Base-by-base conservation (phyloP, 1,140 invertebrate genomes). In the Drosophila kanapiae region DNA sequence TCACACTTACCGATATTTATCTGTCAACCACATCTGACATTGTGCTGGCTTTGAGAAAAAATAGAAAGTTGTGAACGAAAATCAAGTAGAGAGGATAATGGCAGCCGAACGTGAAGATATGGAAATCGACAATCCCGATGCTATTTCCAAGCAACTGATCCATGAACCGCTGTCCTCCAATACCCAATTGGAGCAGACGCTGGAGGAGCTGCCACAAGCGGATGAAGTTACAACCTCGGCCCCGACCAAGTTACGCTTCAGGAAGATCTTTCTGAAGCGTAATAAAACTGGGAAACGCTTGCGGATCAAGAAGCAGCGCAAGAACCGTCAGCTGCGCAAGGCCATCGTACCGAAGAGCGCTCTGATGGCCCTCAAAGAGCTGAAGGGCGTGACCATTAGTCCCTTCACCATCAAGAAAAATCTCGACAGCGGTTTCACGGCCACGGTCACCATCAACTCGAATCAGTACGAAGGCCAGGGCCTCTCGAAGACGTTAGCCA, bases 311-410 rank as follows among this genome's bases (percentile, higher is more conserved):
- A 94, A 95, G 9, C 93, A 95, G 58, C 94, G 96, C 2, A 94
- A 96, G 93, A 96, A 96, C 91, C 95, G 95, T 74, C 94, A 94
- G 63, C 86, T 96, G 43, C 94, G 95, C 33, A 95, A 95, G 33
- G 94, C 96, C 23, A 93, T 96, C 45, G 94, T 96, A 45, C 96
- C 96, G 10, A 98, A 97, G 92, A 98, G 97, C 91, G 96, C 97
- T 6, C 94, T 97, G 31, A 97, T 97, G 96, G 96, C 97, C 63
- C 94, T 98, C 11, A 97, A 98, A 93, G 97, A 98, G 93, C 94
- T 97, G 76, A 95, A 96, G 70, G 93, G 94, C 18, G 77, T 91
- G 37, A 82, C 68, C 14, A 88, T 93, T 3, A 85, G 85, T 31
- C 92, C 93, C 27, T 92, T 92, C n/a, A 80, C 74, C n/a, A 85